Evolutionary conservation across 2,113 vertebrate genomes (phyloP), one percentile per base, ranked within the genome.

Genomic region (Axis porcinus): DNA sequence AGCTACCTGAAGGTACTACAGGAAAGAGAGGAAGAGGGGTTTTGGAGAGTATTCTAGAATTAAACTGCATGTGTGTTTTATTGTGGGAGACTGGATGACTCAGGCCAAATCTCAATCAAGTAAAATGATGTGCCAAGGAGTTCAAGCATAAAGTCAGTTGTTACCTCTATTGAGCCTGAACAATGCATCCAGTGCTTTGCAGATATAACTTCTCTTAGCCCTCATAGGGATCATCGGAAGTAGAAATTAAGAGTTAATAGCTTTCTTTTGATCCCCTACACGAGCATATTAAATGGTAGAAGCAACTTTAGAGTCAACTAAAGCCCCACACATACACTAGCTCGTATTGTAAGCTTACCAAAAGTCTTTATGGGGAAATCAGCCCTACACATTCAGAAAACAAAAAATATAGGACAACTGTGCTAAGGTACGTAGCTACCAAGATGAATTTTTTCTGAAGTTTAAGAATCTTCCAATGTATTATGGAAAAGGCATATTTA

Each of bases 231-330:
- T 60, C 47, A 58, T 2, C 16, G 33, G 7, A 89, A 89, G 15
- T 88, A 58, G 7, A 11, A 76, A 87, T 57, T 50, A 95, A 95
- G 78, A 89, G 15, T n/a, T 57, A 45, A 57, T 8, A n/a, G 43
- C 27, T 93, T 78, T 82, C 23, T 93, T 87, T 78, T 55, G 27
- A 30, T 62, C 47, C 28, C 27, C 58, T 55, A 27, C 14, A 76
- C 0, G 16, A 89, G 12, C 15, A 33, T 45, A 15, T 94, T 90
- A 86, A 70, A 43, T 58, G 15, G 33, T 43, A 54, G 58, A 79
- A 91, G 43, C n/a, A 27, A 94, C 94, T 52, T n/a, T 85, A 57
- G 95, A 95, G 47, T 88, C 64, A 76, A 60, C 94, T 36, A 88
- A 92, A 58, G 17, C 58, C 13, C 43, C 43, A 87, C 58, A 86